These are phyloP conservation scores for Agrenia bidenticulata DNA, from an alignment of 2,888 invertebrate genomes.

Conservation along the genomic window DNA sequence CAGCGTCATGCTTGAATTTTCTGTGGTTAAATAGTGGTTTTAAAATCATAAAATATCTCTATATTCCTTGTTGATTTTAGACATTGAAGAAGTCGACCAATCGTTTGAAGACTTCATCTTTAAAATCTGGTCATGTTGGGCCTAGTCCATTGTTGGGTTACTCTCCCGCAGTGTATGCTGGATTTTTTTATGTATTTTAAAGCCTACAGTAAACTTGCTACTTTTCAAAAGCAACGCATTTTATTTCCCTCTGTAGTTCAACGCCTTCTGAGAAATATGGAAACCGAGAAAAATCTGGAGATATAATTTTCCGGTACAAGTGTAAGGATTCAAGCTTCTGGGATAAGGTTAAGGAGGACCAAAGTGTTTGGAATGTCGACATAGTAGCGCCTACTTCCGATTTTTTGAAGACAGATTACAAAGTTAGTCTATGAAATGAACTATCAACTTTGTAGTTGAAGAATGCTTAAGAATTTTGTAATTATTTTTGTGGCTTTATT, in stretches of 20 bases:
- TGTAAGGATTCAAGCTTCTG: constrained; percentile 43
- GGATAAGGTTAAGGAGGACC: constrained; percentile 15
- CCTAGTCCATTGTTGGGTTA: not conserved
- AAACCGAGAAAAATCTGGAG: constrained; percentile 62
- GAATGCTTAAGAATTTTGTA: not conserved
- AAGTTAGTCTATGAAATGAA: not conserved
- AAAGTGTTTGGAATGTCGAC: constrained; percentile 3
- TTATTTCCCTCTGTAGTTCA: not conserved
- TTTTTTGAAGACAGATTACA: not conserved
- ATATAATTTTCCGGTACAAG: constrained; percentile 59
- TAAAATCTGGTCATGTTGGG: not conserved
- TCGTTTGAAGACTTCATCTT: not conserved
- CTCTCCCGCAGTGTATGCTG: constrained; percentile 8
- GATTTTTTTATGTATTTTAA: not conserved
- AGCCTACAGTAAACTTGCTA: not conserved
- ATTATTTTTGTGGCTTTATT: constrained; percentile 2
- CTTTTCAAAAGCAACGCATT: not conserved
- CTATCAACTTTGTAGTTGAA: not conserved
- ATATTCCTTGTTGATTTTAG: constrained; percentile 3
- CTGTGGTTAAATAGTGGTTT: no score
- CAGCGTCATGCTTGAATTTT: no score
- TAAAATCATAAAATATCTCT: no score
- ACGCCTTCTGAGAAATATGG: constrained; percentile 53
- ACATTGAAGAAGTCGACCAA: not conserved
- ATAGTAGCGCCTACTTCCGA: constrained; percentile 9